phyloP scores from a whole-genome alignment of 64 coral and sea anemone genomes.

The Montipora sp. region DNA sequence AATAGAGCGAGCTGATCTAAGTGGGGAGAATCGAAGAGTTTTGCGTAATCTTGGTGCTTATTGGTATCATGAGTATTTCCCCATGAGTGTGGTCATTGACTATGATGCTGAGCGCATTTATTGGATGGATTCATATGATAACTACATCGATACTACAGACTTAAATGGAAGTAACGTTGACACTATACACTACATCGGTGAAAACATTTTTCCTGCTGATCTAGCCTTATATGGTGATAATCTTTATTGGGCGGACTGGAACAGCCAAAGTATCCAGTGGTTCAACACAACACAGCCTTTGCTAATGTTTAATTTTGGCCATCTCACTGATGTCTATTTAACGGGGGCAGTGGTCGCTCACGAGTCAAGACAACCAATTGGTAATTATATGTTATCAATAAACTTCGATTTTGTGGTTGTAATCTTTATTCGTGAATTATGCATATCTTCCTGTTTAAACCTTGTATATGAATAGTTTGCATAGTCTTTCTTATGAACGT shows the following conservation, averaged over 20 bases:
- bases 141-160: conserved; percentile 48
- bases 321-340: neutral
- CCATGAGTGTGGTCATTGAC: conserved; percentile 45
- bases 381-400: neutral
- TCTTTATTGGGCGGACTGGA: conserved; percentile 47
- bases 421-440: too few relatives aligned
- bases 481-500: too few relatives aligned
- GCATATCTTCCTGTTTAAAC: too few relatives aligned
- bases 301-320: neutral
- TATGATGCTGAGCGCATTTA: conserved; percentile 24
- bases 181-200: neutral
- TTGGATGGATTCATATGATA: conserved; percentile 19
- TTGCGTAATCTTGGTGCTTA: neutral
- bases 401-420: too few relatives aligned
- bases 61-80: neutral
- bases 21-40: conserved; percentile 20
- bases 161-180: neutral
- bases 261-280: neutral
- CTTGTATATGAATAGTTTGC: too few relatives aligned
- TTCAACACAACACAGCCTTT: conserved; percentile 1
- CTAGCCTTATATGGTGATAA: conserved; percentile 30
- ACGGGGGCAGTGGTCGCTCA: conserved; percentile 28
- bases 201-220: conserved; percentile 33
- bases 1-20: conserved; percentile 51
- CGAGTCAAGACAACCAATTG: conserved; percentile 44